phyloP scores from a whole-genome alignment of 2,888 invertebrate species.

The Laspeyria flexula region DNA sequence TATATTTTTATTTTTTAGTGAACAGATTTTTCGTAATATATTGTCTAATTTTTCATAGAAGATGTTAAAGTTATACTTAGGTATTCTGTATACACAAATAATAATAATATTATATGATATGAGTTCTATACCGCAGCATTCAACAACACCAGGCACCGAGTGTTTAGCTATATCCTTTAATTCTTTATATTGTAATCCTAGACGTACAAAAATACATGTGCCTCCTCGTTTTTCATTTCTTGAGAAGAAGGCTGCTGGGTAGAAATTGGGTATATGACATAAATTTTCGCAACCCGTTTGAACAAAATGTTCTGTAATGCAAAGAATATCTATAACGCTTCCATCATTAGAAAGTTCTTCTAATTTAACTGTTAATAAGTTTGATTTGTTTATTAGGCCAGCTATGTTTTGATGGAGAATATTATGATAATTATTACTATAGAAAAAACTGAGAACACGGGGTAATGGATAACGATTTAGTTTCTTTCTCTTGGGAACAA shows the following conservation, averaged over 20 bases:
- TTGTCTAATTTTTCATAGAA: conserved; percentile 2
- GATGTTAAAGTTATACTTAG: background rate
- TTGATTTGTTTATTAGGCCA: no score
- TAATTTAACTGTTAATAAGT: background rate
- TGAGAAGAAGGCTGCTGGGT: background rate
- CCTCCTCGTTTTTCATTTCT: background rate
- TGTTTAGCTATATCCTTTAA: background rate
- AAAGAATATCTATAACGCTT: background rate
- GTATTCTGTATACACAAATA: background rate
- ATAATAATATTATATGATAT: background rate
- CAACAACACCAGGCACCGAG: background rate
- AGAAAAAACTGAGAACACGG: background rate
- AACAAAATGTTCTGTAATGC: background rate
- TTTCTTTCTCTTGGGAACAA: background rate
- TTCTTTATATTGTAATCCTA: background rate
- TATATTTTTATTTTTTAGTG: background rate
- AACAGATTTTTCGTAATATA: background rate
- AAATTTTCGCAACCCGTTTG: background rate
- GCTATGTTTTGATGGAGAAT: no score
- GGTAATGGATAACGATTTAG: no score
- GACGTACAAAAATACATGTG: background rate
- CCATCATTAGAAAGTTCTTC: background rate
- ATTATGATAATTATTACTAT: background rate
- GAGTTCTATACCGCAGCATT: no score
- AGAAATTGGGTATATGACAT: background rate